Percentiles rank a stretch among this genome's conserved stretches.
These are phyloP conservation scores for Condylostylus longicornis DNA, from an alignment of 1,140 invertebrate species.

Conservation along the genomic window DNA sequence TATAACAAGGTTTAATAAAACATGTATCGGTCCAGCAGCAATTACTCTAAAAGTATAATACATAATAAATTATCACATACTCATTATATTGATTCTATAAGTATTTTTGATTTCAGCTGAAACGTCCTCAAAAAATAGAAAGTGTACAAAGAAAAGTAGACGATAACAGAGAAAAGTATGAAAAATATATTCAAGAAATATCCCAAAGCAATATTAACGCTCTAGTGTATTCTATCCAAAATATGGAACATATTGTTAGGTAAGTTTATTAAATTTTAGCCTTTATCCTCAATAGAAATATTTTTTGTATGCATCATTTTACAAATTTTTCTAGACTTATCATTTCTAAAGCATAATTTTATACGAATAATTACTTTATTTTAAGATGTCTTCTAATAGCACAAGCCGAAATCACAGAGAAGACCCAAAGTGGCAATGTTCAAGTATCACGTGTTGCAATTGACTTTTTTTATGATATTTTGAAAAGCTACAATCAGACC, in stretches of 20 bases:
- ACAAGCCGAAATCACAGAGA: not conserved
- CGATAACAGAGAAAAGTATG: constrained; percentile 17
- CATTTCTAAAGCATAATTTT: no score
- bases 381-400: not conserved
- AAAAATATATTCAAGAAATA: constrained; percentile 22
- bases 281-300: not conserved
- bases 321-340: no score
- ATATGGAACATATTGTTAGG: constrained; percentile 11
- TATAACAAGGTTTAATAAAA: not conserved
- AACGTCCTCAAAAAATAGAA: constrained; percentile 18
- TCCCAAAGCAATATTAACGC: constrained; percentile 18
- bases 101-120: constrained; percentile 2
- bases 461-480: constrained; percentile 56
- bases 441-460: constrained; percentile 35
- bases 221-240: constrained; percentile 17
- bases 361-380: constrained; percentile 1
- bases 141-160: constrained; percentile 28
- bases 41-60: not conserved
- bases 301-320: no score
- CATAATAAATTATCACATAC: not conserved
- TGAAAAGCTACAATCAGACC: constrained; percentile 51
- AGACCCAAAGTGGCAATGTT: not conserved
- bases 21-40: not conserved
- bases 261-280: constrained; percentile 1
- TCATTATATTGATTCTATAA: not conserved